A percentile compares a stretch with the other conserved stretches of the same genome.
These are phyloP conservation scores for Anoplius nigerrimus DNA, from an alignment of 2,888 invertebrate species.

Conservation along the genomic window DNA sequence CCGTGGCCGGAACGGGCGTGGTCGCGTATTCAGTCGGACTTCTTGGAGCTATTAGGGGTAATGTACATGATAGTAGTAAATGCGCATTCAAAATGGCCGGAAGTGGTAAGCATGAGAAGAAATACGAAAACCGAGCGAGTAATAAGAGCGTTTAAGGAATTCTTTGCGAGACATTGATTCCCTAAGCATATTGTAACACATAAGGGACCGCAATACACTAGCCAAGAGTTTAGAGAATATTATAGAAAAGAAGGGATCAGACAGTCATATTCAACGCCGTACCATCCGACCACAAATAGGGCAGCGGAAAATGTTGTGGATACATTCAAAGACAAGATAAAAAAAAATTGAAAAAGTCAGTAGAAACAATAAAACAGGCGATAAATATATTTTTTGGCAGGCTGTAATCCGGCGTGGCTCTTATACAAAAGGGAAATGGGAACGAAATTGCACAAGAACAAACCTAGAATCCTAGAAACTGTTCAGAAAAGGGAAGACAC, in stretches of 20 bases:
- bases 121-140: slow-evolving; percentile 34
- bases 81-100: slow-evolving; percentile 51
- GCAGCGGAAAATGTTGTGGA: too few relatives aligned
- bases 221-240: slow-evolving; percentile 30
- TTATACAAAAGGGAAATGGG: slow-evolving; percentile 7
- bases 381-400: slow-evolving; percentile 1
- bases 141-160: slow-evolving; percentile 19
- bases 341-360: slow-evolving; percentile 28
- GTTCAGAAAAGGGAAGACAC: neutral
- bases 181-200: slow-evolving; percentile 24
- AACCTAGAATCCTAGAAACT: neutral
- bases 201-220: slow-evolving; percentile 31
- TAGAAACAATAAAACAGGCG: slow-evolving; percentile 11
- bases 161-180: slow-evolving; percentile 28
- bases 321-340: slow-evolving; percentile 33
- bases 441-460: neutral
- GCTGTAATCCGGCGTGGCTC: neutral
- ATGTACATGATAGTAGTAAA: slow-evolving; percentile 54
- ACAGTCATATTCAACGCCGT: slow-evolving; percentile 26
- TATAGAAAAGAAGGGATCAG: slow-evolving; percentile 32
- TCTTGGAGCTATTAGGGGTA: slow-evolving; percentile 34
- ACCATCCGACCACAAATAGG: too few relatives aligned
- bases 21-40: slow-evolving; percentile 51
- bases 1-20: slow-evolving; percentile 45
- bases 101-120: slow-evolving; percentile 42